Conservation (phyloP, 2,113 vertebrate genomes). For the Melanocharis versteri region DNA sequence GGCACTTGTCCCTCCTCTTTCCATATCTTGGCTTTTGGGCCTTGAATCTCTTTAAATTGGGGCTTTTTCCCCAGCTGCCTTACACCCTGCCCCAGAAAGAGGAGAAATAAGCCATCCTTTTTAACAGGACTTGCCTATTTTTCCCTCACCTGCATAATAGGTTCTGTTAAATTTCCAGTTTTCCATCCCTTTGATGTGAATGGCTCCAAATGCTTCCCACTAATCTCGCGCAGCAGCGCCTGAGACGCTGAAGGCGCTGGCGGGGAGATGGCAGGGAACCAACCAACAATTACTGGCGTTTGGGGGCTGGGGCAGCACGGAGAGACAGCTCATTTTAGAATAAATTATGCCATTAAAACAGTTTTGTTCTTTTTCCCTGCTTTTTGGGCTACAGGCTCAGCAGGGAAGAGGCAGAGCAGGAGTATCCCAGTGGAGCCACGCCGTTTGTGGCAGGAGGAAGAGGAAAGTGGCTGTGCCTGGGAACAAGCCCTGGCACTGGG, state of each 20-base stretch:
- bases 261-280: not conserved
- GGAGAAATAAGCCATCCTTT: not conserved
- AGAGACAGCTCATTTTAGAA: not conserved
- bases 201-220: not conserved
- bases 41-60: not conserved
- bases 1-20: not conserved
- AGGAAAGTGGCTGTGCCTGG: not conserved
- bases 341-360: not conserved
- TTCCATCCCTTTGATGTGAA: constrained; percentile 45
- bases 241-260: not conserved
- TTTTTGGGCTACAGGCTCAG: not conserved
- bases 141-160: not conserved
- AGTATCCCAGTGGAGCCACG: fast-evolving
- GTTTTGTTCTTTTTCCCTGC: not conserved
- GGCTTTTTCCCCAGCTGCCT: not conserved
- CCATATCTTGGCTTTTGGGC: not conserved
- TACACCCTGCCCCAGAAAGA: not conserved
- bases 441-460: not conserved
- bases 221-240: not conserved
- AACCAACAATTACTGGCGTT: not conserved
- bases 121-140: not conserved
- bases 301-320: not conserved
- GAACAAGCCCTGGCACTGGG: not conserved
- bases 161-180: constrained; percentile 5
- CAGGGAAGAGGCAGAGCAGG: not conserved